Percentiles rank a stretch among this genome's conserved stretches.
These are phyloP conservation scores for Mallotus villosus DNA, from an alignment of 2,797 vertebrate species.

Conservation along the genomic window DNA sequence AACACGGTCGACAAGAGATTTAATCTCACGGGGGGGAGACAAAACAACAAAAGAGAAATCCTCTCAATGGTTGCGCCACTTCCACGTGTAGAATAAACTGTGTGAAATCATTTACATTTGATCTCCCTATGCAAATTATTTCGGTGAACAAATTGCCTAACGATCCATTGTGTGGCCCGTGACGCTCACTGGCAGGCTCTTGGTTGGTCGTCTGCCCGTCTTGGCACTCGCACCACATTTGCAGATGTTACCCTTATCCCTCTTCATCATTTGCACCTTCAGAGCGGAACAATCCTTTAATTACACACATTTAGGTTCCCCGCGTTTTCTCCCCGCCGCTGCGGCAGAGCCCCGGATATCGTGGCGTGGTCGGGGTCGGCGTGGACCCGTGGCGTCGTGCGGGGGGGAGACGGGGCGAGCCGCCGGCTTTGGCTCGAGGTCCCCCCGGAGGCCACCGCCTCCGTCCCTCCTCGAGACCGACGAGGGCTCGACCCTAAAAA, in stretches of 20 bases:
- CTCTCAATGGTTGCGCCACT: not conserved
- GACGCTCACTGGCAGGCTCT: not conserved
- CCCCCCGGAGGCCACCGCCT: too few relatives aligned
- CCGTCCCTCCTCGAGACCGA: too few relatives aligned
- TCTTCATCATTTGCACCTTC: slow-evolving; percentile 8
- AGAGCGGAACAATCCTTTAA: slow-evolving; percentile 13
- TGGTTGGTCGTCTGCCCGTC: not conserved
- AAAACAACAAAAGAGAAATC: too few relatives aligned
- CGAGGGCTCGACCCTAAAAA: too few relatives aligned
- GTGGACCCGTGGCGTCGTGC: too few relatives aligned
- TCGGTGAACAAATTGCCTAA: slow-evolving; percentile 11
- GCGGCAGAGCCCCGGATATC: too few relatives aligned
- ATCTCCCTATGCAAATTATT: slow-evolving; percentile 9
- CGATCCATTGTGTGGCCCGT: slow-evolving; percentile 7
- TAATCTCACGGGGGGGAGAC: too few relatives aligned
- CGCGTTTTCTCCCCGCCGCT: too few relatives aligned
- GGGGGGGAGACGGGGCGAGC: too few relatives aligned
- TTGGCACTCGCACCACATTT: not conserved
- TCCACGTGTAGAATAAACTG: not conserved
- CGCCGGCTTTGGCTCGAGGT: too few relatives aligned
- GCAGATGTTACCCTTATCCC: slow-evolving; percentile 7
- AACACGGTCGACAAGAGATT: too few relatives aligned
- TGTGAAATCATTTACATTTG: not conserved
- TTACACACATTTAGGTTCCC: slow-evolving; percentile 1
- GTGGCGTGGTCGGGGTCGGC: too few relatives aligned